phyloP scores from a whole-genome alignment of 92 coral and sea anemone species.

The Isaurus tuberculatus region DNA sequence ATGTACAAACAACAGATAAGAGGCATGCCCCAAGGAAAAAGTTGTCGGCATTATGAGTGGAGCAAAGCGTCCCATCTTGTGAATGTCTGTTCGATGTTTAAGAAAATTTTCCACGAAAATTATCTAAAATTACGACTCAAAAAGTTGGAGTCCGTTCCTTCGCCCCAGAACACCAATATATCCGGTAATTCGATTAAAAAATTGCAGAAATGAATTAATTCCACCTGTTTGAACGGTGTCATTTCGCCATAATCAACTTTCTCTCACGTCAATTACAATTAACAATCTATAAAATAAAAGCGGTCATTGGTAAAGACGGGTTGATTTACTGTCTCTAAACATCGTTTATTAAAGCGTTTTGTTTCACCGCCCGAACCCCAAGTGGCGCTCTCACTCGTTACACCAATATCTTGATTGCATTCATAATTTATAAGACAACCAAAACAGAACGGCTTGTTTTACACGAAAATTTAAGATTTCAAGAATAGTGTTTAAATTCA shows the following conservation, averaged over 20 bases:
- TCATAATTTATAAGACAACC: constrained; percentile 42
- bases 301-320: constrained; percentile 38
- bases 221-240: constrained; percentile 55
- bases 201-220: constrained; percentile 18
- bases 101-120: not conserved
- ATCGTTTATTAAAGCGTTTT: constrained; percentile 42
- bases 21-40: constrained; percentile 27
- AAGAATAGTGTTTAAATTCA: not conserved
- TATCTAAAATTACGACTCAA: not conserved
- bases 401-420: constrained; percentile 28
- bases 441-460: constrained; percentile 22
- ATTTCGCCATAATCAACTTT: constrained; percentile 37
- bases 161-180: constrained; percentile 44
- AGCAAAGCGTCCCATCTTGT: not conserved
- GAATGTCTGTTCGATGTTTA: not conserved
- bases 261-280: constrained; percentile 41
- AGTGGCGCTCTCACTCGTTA: not conserved
- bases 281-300: constrained; percentile 28
- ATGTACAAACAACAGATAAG: not conserved
- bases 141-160: constrained; percentile 45
- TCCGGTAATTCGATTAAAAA: constrained; percentile 64
- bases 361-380: constrained; percentile 17
- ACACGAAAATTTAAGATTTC: constrained; percentile 6
- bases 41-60: not conserved
- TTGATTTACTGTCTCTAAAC: constrained; percentile 36